These are phyloP conservation scores for Varanus komodoensis DNA, from an alignment of 2,113 vertebrate genomes.

Conservation along the genomic window DNA sequence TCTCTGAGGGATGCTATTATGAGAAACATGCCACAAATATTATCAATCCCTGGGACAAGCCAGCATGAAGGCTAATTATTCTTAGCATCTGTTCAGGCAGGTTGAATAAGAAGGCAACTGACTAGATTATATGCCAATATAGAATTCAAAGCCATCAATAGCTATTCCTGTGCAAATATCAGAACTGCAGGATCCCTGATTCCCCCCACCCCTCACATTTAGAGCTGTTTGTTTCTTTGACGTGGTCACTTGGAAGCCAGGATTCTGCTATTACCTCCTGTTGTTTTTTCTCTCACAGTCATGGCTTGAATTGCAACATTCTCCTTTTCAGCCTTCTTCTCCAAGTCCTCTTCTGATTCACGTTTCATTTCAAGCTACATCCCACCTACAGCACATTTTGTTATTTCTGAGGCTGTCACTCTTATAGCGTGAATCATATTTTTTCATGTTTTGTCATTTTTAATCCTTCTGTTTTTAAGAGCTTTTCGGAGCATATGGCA, in stretches of 20 bases:
- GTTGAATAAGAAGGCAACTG: constrained; percentile 3
- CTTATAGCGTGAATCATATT: constrained; percentile 74
- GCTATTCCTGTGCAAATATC: constrained; percentile 1
- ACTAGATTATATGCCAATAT: constrained; percentile 5
- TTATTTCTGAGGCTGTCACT: constrained; percentile 71
- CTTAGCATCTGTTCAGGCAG: constrained; percentile 10
- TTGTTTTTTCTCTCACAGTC: constrained; percentile 33
- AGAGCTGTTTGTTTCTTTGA: constrained; percentile 27
- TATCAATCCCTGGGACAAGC: constrained; percentile 21
- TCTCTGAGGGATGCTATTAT: too few relatives aligned
- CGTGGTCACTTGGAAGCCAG: background rate
- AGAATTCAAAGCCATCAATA: constrained; percentile 5
- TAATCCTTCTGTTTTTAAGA: constrained; percentile 72
- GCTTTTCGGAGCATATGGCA: constrained; percentile 57
- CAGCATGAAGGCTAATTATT: constrained; percentile 12
- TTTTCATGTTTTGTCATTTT: constrained; percentile 76
- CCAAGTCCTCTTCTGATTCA: constrained; percentile 54
- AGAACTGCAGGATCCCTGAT: constrained; percentile 1
- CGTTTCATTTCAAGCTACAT: constrained; percentile 65
- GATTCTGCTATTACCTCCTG: constrained; percentile 11
- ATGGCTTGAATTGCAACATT: constrained; percentile 5
- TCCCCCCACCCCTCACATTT: background rate
- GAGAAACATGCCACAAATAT: background rate
- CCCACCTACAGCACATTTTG: constrained; percentile 71
- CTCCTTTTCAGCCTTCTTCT: constrained; percentile 27